These are phyloP conservation scores for Caradrina clavipalpis DNA, from an alignment of 2,888 invertebrate genomes.

Conservation along the genomic window DNA sequence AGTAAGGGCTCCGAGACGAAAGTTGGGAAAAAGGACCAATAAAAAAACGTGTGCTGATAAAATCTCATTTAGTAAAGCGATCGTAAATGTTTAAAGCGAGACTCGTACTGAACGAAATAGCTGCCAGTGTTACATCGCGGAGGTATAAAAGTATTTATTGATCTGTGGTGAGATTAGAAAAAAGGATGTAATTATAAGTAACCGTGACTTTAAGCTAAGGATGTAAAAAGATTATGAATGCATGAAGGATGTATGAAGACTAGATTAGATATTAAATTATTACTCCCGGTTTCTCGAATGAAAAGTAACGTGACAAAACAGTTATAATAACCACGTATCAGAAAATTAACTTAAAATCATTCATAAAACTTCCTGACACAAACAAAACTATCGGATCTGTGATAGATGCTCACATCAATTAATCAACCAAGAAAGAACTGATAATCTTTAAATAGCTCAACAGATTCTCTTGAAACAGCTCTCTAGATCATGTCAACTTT, in stretches of 20 bases:
- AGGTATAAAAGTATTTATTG: constrained; percentile 41
- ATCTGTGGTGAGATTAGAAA: constrained; percentile 40
- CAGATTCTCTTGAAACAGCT: no score
- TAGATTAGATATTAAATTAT: background rate
- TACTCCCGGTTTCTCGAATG: no score
- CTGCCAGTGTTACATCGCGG: constrained; percentile 55
- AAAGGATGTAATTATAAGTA: constrained; percentile 28
- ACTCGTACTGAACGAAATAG: constrained; percentile 50
- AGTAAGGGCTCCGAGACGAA: constrained; percentile 38
- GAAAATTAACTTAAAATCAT: no score
- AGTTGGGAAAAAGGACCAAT: constrained; percentile 48
- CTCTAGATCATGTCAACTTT: no score
- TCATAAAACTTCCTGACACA: no score
- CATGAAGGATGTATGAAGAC: background rate
- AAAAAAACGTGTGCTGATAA: constrained; percentile 64
- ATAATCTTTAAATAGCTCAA: no score
- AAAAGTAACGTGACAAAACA: no score
- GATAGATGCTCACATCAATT: no score
- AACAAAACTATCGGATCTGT: no score
- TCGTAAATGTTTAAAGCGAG: constrained; percentile 71
- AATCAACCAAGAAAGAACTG: no score
- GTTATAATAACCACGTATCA: no score
- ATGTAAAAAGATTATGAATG: background rate
- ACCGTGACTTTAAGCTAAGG: constrained; percentile 18
- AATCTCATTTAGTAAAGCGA: constrained; percentile 74